Base-by-base conservation (phyloP, 2,888 invertebrate species). In the Drosophila histrio region DNA sequence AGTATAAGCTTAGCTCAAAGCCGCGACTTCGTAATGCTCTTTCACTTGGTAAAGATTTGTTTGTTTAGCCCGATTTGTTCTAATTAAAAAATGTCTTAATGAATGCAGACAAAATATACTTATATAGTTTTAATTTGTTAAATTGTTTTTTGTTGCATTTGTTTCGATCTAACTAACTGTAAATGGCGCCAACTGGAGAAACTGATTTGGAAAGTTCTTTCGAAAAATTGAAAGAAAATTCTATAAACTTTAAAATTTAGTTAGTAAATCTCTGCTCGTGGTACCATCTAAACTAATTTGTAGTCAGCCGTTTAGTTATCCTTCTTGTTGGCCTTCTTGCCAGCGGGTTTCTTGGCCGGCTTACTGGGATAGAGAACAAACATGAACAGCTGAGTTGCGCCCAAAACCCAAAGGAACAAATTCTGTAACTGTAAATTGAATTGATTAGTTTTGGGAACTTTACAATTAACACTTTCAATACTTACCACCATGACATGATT, bases 371-470 rank as follows among this genome's bases (percentile, higher is more conserved):
- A 96, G 52, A 95, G 93, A 28, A 92, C 94, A 90, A 96, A 96
- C 36, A 96, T 92, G 0, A 93, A 92, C 52, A 97, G 90, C 88
- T 97, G 96, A 24, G 93, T 89, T 0, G 92, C 84, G 72, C 94
- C 94, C 41, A 96, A 91, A 0, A 90, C 32, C 9, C 95, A 92
- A 0, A 94, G 94, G 17, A 96, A 93, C 0, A 93, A 82, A 90
- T 96, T 96, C 93, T 96, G 96, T 36, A 95, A 90, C 96, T 96
- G 91, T n/a, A n/a, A n/a, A 19, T 11, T 63, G 93, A 93, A 53
- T 38, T 17, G 8, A 41, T 43, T 21, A 34, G 15, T 49, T 15
- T n/a, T n/a, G n/a, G n/a, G 3, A 21, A 19, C 17, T 30, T 24
- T 7, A 21, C 1, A 17, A 13, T 19, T 8, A 5, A 6, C 0